phyloP scores from a whole-genome alignment of 2,888 invertebrate species.

The Chouioia cunea region DNA sequence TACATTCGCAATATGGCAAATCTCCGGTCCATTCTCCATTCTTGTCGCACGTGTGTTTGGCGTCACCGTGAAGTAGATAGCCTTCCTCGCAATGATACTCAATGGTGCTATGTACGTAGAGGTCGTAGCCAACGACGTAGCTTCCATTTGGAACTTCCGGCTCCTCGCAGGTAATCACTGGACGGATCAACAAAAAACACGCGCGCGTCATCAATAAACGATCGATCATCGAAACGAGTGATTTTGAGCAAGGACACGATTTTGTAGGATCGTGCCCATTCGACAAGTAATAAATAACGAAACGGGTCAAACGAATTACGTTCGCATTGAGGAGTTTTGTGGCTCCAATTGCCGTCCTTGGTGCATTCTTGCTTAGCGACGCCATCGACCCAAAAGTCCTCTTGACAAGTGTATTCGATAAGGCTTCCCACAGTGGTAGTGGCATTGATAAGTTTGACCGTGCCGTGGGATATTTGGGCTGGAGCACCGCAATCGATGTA shows the following conservation, averaged over 20 bases:
- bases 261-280: no score
- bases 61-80: constrained; percentile 81
- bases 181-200: constrained; percentile 49
- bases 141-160: constrained; percentile 89
- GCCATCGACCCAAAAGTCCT: constrained; percentile 86
- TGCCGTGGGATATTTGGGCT: constrained; percentile 83
- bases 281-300: constrained; percentile 38
- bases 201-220: no score
- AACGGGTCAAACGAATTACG: constrained; percentile 73
- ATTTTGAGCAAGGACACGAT: no score
- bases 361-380: constrained; percentile 80
- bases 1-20: constrained; percentile 88
- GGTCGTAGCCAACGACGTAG: constrained; percentile 89
- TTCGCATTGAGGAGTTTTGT: constrained; percentile 88
- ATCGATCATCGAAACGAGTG: no score
- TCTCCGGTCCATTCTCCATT: constrained; percentile 88
- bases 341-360: constrained; percentile 89
- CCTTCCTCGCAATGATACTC: constrained; percentile 91
- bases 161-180: constrained; percentile 88
- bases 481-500: constrained; percentile 90
- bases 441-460: constrained; percentile 79
- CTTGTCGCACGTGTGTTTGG: constrained; percentile 78
- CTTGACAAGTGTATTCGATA: constrained; percentile 83
- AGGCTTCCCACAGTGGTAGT: constrained; percentile 86
- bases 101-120: constrained; percentile 88